A percentile compares a stretch with the other conserved stretches of the same genome.
Conservation (phyloP, 64 coral and sea anemone genomes). For the Montipora efflorescens region DNA sequence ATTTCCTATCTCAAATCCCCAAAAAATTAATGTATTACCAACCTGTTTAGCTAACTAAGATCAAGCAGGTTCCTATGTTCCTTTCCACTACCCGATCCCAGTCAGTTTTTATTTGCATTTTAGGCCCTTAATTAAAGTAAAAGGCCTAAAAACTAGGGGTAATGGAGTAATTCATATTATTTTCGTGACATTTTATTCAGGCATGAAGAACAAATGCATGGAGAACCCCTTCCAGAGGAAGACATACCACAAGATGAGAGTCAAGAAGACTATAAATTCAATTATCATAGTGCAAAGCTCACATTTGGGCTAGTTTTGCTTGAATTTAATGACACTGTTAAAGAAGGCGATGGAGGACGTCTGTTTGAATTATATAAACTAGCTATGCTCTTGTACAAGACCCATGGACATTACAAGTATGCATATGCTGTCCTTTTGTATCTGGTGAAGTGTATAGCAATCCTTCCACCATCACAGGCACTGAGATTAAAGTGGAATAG, state of each 20-base stretch:
- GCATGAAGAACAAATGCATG: background rate
- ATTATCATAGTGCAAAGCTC: conserved; percentile 60
- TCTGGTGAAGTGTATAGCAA: conserved; percentile 46
- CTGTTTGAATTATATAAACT: conserved; percentile 51
- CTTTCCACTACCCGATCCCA: background rate
- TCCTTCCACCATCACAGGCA: conserved; percentile 53
- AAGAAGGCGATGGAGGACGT: conserved; percentile 65
- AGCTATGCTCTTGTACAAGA: conserved; percentile 43
- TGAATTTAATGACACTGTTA: conserved; percentile 44
- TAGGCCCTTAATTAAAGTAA: background rate
- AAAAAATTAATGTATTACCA: too few species aligned
- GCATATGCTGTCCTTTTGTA: conserved; percentile 60
- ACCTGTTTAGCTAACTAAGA: background rate
- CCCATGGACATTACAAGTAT: conserved; percentile 55
- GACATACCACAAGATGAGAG: background rate
- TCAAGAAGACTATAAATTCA: conserved; percentile 38
- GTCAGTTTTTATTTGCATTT: background rate
- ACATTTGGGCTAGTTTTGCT: conserved; percentile 32
- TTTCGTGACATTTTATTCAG: background rate
- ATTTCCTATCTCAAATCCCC: too few species aligned
- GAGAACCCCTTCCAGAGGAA: background rate
- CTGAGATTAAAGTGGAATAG: conserved; percentile 60
- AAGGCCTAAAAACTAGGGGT: background rate
- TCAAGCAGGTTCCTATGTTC: background rate
- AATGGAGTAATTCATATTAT: background rate